Evolutionary conservation across 2,888 invertebrate species (phyloP).

Genomic region (Corythucha ciliata): DNA sequence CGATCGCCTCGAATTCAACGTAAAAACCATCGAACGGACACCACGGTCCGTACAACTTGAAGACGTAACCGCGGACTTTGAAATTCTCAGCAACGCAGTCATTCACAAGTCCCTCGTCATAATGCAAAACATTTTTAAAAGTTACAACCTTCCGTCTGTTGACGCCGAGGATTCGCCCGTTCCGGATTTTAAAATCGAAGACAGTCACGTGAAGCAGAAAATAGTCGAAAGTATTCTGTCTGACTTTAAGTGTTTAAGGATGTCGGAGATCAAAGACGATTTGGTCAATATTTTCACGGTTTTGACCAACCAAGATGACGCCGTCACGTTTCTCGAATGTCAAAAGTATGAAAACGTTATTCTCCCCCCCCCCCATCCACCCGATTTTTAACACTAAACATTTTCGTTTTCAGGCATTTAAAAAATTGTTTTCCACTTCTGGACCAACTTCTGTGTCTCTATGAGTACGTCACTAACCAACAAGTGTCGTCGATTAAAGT

Average conservation of each 20-base stretch:
- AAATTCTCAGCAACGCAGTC: slow-evolving; percentile 34
- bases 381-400: not conserved
- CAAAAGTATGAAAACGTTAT: slow-evolving; percentile 15
- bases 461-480: slow-evolving; percentile 70
- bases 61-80: not conserved
- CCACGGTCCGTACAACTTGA: not conserved
- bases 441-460: slow-evolving; percentile 63
- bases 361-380: not conserved
- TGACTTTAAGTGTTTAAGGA: slow-evolving; percentile 53
- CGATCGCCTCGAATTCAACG: not conserved
- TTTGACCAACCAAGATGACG: slow-evolving; percentile 5
- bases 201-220: slow-evolving; percentile 57
- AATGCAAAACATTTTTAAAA: slow-evolving; percentile 52
- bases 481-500: slow-evolving; percentile 68
- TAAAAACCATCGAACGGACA: not conserved
- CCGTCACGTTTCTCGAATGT: slow-evolving; percentile 8
- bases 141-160: slow-evolving; percentile 42
- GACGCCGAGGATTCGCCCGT: slow-evolving; percentile 40
- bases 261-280: slow-evolving; percentile 42
- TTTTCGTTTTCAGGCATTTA: slow-evolving; percentile 41
- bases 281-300: slow-evolving; percentile 7
- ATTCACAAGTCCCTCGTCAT: slow-evolving; percentile 47
- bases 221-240: slow-evolving; percentile 53
- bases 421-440: slow-evolving; percentile 56
- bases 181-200: slow-evolving; percentile 43